Evolutionary conservation across 1,140 invertebrate species (phyloP).

Genomic region (Drosophila nikananu): DNA sequence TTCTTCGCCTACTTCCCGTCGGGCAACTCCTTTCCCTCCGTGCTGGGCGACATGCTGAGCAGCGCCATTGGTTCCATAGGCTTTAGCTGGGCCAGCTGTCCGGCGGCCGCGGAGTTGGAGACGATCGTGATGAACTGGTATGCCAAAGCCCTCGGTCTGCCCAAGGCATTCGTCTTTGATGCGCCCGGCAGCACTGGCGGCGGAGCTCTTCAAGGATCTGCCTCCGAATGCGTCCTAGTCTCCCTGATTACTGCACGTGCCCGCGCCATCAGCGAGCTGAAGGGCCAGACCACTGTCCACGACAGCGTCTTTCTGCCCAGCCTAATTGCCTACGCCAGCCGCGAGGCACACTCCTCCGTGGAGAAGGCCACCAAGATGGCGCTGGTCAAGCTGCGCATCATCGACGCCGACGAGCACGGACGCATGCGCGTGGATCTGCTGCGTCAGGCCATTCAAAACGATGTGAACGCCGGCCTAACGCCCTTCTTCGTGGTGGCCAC

Average conservation of each 20-base stretch:
- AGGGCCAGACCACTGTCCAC: conserved; percentile 84
- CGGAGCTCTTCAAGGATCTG: conserved; percentile 93
- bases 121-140: conserved; percentile 91
- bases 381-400: conserved; percentile 93
- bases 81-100: conserved; percentile 97
- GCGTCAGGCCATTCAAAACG: conserved; percentile 90
- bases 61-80: conserved; percentile 97
- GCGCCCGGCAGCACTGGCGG: conserved; percentile 88
- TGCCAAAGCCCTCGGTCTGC: conserved; percentile 87
- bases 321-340: conserved; percentile 93
- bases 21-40: conserved; percentile 97
- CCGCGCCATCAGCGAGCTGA: conserved; percentile 90
- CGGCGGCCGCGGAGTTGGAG: conserved; percentile 94
- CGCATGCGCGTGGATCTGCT: conserved; percentile 91
- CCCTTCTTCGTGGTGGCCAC: conserved; percentile 95
- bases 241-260: conserved; percentile 92
- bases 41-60: conserved; percentile 96
- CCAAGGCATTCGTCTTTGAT: conserved; percentile 86
- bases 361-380: conserved; percentile 98
- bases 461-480: conserved; percentile 91
- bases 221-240: conserved; percentile 95
- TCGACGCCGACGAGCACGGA: conserved; percentile 94
- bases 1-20: conserved; percentile 99
- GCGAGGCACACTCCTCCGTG: conserved; percentile 96
- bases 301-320: conserved; percentile 92